phyloP scores from a whole-genome alignment of 2,113 vertebrate species.

The Paradisaea rubra region DNA sequence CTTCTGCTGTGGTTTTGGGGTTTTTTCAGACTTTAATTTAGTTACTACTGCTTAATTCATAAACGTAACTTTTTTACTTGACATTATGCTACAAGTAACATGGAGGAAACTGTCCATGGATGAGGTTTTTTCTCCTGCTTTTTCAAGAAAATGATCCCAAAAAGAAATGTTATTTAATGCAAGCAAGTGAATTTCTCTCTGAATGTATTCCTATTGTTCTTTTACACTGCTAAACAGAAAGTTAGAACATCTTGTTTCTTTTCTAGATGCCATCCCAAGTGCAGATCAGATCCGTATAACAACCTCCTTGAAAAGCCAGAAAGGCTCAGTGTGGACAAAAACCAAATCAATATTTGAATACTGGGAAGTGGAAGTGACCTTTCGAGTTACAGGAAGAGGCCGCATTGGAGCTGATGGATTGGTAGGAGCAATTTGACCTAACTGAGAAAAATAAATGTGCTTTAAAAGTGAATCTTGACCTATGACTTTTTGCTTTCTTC shows the following conservation, averaged over 20 bases:
- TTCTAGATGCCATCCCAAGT: constrained; percentile 91
- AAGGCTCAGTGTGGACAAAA: constrained; percentile 91
- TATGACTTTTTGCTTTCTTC: neutral
- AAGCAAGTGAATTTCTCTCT: neutral
- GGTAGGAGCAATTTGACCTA: constrained; percentile 67
- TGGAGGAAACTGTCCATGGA: neutral
- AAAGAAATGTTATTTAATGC: neutral
- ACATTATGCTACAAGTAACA: neutral
- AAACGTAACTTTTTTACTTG: neutral
- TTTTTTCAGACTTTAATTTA: neutral
- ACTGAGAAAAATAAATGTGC: neutral
- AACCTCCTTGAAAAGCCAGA: constrained; percentile 92
- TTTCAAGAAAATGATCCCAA: neutral
- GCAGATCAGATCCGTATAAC: constrained; percentile 93
- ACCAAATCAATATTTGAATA: constrained; percentile 78
- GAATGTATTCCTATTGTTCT: neutral
- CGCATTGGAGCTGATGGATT: constrained; percentile 93
- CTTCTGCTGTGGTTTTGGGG: fast-evolving
- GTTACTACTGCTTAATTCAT: neutral
- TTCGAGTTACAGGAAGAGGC: constrained; percentile 91
- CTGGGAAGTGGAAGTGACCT: constrained; percentile 93
- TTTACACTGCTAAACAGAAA: neutral
- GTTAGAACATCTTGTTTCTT: neutral
- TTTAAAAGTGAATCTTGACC: neutral
- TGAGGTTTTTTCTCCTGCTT: neutral